Evolutionary conservation across 2,888 invertebrate genomes (phyloP).

Genomic region (Caradrina kadenii): DNA sequence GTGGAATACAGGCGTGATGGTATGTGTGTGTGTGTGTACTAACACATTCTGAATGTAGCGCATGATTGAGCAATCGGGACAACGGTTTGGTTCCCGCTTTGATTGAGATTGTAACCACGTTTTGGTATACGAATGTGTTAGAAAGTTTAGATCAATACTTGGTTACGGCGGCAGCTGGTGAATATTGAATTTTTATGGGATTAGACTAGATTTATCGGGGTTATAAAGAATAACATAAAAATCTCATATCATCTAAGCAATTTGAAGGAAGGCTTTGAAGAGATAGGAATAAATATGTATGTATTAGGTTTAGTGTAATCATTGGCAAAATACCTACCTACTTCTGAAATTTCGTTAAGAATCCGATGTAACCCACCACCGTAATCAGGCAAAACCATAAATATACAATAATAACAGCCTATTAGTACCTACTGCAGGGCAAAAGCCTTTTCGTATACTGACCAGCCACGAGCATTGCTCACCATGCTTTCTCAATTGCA

Average conservation of each 20-base stretch:
- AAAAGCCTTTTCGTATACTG: no score
- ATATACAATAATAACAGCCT: no score
- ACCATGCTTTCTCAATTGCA: no score
- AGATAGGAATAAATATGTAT: slow-evolving; percentile 32
- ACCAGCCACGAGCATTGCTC: no score
- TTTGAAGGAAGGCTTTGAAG: slow-evolving; percentile 22
- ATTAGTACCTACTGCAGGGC: no score
- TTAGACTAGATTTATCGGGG: slow-evolving; percentile 46
- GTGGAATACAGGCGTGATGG: no score
- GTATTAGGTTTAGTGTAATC: slow-evolving; percentile 1
- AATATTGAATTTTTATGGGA: slow-evolving; percentile 50
- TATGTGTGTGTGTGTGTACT: no score
- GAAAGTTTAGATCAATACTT: slow-evolving; percentile 46
- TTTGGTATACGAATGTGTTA: slow-evolving; percentile 8
- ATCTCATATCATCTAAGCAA: slow-evolving; percentile 44
- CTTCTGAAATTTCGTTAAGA: neutral
- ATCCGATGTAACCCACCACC: no score
- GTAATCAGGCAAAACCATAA: neutral
- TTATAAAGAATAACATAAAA: slow-evolving; percentile 49
- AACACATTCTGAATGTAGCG: slow-evolving; percentile 24
- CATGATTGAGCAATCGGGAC: slow-evolving; percentile 40
- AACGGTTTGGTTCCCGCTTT: slow-evolving; percentile 36
- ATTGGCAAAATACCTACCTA: neutral
- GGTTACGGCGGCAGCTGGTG: slow-evolving; percentile 45
- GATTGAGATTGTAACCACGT: slow-evolving; percentile 23